Conservation (phyloP, 2,797 vertebrate species). For the Sebastes umbrosus region DNA sequence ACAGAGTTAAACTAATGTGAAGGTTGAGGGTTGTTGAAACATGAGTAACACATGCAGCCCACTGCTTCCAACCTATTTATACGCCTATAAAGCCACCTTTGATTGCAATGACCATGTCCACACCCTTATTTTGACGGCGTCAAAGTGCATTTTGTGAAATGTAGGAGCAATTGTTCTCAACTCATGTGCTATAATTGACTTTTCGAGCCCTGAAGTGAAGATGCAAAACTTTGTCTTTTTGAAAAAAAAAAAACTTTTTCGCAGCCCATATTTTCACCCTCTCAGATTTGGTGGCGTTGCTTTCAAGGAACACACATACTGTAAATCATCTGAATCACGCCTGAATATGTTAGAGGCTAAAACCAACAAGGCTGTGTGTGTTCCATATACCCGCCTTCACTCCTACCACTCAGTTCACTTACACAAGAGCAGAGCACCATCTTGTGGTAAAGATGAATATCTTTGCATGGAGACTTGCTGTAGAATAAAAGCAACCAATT, state of each 20-base stretch:
- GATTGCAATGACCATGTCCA: neutral
- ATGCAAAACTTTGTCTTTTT: neutral
- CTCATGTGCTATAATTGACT: neutral
- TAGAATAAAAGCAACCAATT: neutral
- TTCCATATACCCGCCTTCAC: neutral
- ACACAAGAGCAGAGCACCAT: constrained; percentile 50
- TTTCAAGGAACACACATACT: constrained; percentile 7
- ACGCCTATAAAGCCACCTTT: neutral
- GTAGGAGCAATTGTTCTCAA: neutral
- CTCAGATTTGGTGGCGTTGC: neutral
- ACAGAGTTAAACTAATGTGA: neutral
- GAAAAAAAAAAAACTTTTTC: neutral
- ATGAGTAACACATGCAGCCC: neutral
- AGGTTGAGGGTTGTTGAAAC: neutral
- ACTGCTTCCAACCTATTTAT: neutral
- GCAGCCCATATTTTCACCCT: neutral
- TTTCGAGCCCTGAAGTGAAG: neutral
- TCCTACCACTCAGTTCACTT: neutral
- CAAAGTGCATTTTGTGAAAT: neutral
- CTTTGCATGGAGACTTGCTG: no score
- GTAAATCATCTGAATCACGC: neutral
- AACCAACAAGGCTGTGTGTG: constrained; percentile 6
- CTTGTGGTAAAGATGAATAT: constrained; percentile 48
- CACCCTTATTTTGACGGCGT: neutral
- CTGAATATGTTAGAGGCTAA: neutral